Percentiles rank a stretch among this genome's conserved stretches.
Conservation (phyloP, 2,113 vertebrate species). For the Erpornis zantholeuca region DNA sequence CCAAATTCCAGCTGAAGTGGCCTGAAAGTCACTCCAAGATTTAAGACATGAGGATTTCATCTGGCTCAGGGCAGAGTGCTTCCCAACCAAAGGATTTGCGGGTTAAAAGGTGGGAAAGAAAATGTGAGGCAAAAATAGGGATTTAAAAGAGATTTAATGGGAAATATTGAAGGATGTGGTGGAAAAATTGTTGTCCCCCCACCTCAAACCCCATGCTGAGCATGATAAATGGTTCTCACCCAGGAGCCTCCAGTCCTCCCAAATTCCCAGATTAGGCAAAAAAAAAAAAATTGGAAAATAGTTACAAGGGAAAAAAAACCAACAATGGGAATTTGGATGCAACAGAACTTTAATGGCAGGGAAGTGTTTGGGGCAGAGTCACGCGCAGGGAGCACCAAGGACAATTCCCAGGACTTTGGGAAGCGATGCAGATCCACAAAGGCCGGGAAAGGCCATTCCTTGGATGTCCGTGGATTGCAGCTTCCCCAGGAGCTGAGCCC, state of each 20-base stretch:
- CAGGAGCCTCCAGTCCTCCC: not conserved
- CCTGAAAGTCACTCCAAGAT: not conserved
- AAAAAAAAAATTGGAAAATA: not conserved
- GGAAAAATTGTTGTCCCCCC: fast-evolving
- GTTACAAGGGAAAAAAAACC: not conserved
- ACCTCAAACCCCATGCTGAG: not conserved
- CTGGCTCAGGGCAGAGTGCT: not conserved
- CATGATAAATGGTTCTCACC: not conserved
- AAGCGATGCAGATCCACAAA: fast-evolving
- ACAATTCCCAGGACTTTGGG: not conserved
- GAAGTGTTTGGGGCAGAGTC: not conserved
- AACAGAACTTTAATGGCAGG: not conserved
- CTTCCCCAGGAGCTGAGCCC: not conserved
- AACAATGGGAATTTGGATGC: not conserved
- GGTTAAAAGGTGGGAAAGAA: not conserved
- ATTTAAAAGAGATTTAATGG: not conserved
- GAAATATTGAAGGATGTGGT: not conserved
- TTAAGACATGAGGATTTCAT: not conserved
- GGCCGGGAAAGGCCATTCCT: not conserved
- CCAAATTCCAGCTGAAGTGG: not conserved
- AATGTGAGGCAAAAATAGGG: fast-evolving
- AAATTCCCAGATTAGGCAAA: not conserved
- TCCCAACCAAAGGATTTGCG: fast-evolving
- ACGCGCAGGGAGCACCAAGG: fast-evolving
- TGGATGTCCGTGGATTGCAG: not conserved